These are phyloP conservation scores for Leguminivora glycinivorella DNA, from an alignment of 1,140 invertebrate species.

Conservation along the genomic window DNA sequence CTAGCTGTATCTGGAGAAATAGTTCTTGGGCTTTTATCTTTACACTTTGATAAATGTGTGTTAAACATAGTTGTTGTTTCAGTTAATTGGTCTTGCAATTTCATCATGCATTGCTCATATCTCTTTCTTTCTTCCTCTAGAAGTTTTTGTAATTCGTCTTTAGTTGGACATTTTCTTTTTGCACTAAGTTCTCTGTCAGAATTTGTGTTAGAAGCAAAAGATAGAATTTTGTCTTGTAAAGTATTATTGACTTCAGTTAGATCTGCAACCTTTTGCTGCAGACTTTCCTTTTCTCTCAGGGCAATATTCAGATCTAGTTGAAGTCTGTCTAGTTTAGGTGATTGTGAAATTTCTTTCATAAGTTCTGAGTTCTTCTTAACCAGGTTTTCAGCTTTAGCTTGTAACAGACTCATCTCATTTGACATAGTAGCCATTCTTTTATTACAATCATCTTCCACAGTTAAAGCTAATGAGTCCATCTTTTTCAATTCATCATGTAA, in stretches of 20 bases:
- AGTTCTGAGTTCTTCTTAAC: conserved; percentile 58
- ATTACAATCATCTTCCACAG: conserved; percentile 84
- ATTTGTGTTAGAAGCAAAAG: conserved; percentile 47
- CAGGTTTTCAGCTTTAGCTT: conserved; percentile 58
- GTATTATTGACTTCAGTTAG: conserved; percentile 65
- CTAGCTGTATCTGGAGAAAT: conserved; percentile 48
- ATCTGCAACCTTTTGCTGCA: conserved; percentile 66
- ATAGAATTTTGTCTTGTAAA: conserved; percentile 68
- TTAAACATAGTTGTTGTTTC: conserved; percentile 64
- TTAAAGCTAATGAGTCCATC: conserved; percentile 83
- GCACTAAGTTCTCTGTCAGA: conserved; percentile 35
- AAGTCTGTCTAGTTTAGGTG: conserved; percentile 43
- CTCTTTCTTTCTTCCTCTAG: conserved; percentile 71
- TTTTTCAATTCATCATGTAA: conserved; percentile 84
- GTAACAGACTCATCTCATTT: conserved; percentile 59
- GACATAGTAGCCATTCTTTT: conserved; percentile 63
- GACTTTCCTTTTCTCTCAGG: conserved; percentile 58
- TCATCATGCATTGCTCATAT: conserved; percentile 71
- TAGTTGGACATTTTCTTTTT: conserved; percentile 54
- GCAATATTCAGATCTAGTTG: conserved; percentile 50
- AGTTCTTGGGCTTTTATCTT: conserved; percentile 37
- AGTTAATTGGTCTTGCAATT: conserved; percentile 66
- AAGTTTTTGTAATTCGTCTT: conserved; percentile 64
- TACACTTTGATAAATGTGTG: conserved; percentile 50
- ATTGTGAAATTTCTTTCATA: conserved; percentile 51